phyloP scores from a whole-genome alignment of 30 jellyfish, hydroid and myxozoan genomes.

The Chrysaora quinquecirrha region DNA sequence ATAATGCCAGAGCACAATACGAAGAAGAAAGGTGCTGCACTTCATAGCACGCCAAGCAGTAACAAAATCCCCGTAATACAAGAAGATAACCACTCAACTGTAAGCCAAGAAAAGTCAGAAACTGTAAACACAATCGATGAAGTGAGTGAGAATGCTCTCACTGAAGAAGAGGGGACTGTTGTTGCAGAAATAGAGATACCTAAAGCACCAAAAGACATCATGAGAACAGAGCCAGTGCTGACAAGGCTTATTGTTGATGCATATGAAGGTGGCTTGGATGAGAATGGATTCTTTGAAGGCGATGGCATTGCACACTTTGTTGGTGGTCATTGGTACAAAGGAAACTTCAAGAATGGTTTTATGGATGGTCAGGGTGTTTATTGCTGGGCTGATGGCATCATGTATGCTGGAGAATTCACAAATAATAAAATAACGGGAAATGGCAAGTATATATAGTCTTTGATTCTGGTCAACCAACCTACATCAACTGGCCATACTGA shows the following conservation, averaged over 20 bases:
- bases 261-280: constrained; percentile 80
- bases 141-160: not conserved
- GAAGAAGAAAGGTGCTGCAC: constrained; percentile 28
- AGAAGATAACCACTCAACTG: constrained; percentile 20
- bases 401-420: constrained; percentile 79
- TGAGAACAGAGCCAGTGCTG: constrained; percentile 83
- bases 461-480: too few species aligned
- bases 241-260: constrained; percentile 57
- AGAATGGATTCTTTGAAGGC: constrained; percentile 48
- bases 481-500: too few species aligned
- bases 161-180: not conserved
- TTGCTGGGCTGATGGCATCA: constrained; percentile 87
- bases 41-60: constrained; percentile 24
- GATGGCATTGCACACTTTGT: constrained; percentile 51
- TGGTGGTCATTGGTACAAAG: constrained; percentile 80
- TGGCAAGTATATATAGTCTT: constrained; percentile 41
- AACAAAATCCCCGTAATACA: not conserved
- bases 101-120: not conserved
- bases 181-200: constrained; percentile 19
- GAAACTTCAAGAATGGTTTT: constrained; percentile 63
- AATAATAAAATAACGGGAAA: constrained; percentile 72
- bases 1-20: constrained; percentile 54
- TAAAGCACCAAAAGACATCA: constrained; percentile 61
- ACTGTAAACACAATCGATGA: not conserved
- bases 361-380: constrained; percentile 94